Conservation (phyloP, 2,888 invertebrate genomes). For the Acanthosepion pharaonis region DNA sequence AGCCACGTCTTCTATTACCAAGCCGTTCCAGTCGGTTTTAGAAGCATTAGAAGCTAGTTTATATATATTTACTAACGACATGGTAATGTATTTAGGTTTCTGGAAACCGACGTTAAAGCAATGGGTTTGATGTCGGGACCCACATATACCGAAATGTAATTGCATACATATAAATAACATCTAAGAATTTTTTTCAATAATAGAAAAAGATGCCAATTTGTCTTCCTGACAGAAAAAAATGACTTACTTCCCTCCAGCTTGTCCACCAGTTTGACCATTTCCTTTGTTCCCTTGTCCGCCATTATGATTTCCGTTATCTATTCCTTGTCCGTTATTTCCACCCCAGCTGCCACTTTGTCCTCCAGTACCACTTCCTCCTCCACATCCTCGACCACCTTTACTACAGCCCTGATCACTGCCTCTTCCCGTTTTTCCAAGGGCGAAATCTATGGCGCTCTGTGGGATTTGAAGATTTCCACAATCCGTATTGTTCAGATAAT, state of each 20-base stretch:
- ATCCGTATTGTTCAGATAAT: conserved; percentile 41
- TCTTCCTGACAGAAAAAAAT: not conserved
- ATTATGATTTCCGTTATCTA: not conserved
- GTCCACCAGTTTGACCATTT: not conserved
- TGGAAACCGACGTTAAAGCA: too few species aligned
- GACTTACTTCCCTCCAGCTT: not conserved
- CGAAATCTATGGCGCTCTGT: conserved; percentile 38
- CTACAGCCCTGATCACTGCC: not conserved
- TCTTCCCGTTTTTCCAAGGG: not conserved
- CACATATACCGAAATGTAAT: too few species aligned
- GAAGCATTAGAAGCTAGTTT: too few species aligned
- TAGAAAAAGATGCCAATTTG: not conserved
- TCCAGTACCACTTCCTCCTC: not conserved
- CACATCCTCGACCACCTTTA: not conserved
- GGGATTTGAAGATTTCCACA: conserved; percentile 41
- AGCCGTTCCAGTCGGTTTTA: too few species aligned
- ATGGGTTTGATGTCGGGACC: too few species aligned
- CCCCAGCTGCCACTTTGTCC: not conserved
- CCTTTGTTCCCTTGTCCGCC: not conserved
- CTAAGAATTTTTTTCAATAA: not conserved
- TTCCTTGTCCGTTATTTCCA: not conserved
- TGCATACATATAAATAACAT: not conserved
- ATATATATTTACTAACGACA: too few species aligned
- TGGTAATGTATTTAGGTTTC: too few species aligned
- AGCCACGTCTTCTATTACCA: too few species aligned